Percentiles rank a stretch among this genome's conserved stretches.
phyloP scores from a whole-genome alignment of 2,797 vertebrate species.

The Dryobates pubescens region DNA sequence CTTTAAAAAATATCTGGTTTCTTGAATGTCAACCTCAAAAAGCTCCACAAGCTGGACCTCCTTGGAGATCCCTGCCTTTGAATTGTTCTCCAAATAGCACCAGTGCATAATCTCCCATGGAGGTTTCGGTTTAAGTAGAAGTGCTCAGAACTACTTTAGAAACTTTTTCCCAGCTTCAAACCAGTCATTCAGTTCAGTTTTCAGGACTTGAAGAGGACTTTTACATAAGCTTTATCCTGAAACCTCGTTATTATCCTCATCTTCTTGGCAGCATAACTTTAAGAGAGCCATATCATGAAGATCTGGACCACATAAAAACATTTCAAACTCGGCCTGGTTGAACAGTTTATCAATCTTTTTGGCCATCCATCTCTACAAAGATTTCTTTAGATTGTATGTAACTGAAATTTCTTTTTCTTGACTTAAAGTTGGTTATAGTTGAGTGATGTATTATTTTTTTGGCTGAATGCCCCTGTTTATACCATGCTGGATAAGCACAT shows the following conservation, averaged over 20 bases:
- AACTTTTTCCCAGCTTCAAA: background rate
- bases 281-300: background rate
- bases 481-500: background rate
- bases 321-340: background rate
- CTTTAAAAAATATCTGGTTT: constrained; percentile 7
- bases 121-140: background rate
- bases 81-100: constrained; percentile 15
- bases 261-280: background rate
- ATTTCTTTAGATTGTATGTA: background rate
- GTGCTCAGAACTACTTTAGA: constrained; percentile 1
- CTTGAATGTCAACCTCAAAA: background rate
- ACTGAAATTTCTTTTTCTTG: background rate
- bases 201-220: background rate
- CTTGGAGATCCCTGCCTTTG: constrained; percentile 1
- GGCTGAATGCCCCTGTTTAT: background rate
- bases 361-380: background rate
- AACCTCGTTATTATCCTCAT: background rate
- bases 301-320: background rate
- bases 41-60: background rate
- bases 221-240: background rate
- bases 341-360: background rate
- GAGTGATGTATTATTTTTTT: background rate
- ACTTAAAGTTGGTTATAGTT: background rate
- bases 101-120: background rate
- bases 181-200: background rate